Base-by-base conservation (phyloP, 2,797 vertebrate species). In the Poecilia wingei region DNA sequence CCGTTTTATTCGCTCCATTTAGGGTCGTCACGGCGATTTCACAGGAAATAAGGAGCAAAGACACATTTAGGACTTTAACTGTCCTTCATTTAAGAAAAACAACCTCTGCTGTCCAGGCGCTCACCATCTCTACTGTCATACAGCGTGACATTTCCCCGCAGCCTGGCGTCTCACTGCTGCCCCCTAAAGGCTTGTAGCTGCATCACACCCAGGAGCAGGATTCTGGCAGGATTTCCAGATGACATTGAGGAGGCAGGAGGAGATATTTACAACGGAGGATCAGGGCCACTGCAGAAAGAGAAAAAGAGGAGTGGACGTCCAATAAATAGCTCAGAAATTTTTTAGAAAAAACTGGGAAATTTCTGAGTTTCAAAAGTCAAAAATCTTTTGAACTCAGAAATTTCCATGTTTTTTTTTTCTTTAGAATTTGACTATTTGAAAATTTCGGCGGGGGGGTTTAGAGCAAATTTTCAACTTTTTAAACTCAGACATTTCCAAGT, bases 101-200 rank as follows among this genome's bases (percentile, higher is more conserved):
- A 76, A 80, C 81, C 51, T 72, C 64, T 66, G 8, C 69, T 90
- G 88, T 89, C 88, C 85, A 90, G 68, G 68, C 83, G 78, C 86
- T 88, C 84, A 72, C 22, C 51, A n/a, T 81, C 55, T 77, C 57
- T 83, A 78, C 75, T 39, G 33, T 87, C 74, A 75, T 28, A 8
- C 75, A 14, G 36, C 70, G 82, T 86, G 83, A 88, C 61, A 57
- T 77, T 84, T 69, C 84, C 82, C 80, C n/a, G 77, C 82, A 87
- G 78, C 53, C 78, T 33, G 18, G 85, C 88, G 88, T 93, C 91
- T 87, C 76, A 74, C 64, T 68, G 72, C 84, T 81, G 88, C 80
- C 82, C 80, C 90, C 88, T 81, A 66, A 0, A 88, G 91, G 90
- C 74, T 0, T 71, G 70, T n/a, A 55, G 77, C 85, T 73, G 77